Percentiles rank a stretch among this genome's conserved stretches.
These are phyloP conservation scores for Dendrocincla fuliginosa DNA, from an alignment of 2,797 vertebrate genomes.

Conservation along the genomic window DNA sequence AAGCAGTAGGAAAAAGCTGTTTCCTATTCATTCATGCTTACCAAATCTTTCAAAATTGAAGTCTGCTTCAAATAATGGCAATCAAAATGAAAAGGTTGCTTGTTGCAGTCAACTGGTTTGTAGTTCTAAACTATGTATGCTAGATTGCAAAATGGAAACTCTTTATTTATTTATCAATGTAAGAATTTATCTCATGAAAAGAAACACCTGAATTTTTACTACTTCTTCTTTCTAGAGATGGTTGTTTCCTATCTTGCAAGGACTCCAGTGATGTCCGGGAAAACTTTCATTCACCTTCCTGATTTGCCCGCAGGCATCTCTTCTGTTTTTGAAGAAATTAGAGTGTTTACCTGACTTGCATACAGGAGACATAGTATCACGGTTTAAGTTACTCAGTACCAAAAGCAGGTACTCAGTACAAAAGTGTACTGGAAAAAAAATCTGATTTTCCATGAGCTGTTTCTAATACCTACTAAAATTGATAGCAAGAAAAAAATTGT, in stretches of 20 bases:
- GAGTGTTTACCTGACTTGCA: neutral
- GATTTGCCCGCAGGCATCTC: neutral
- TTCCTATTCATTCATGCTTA: neutral
- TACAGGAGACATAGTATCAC: neutral
- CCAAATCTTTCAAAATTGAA: neutral
- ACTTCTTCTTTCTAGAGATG: neutral
- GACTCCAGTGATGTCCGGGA: neutral
- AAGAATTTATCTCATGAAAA: neutral
- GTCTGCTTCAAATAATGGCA: neutral
- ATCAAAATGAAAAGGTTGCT: neutral
- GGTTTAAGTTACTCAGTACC: neutral
- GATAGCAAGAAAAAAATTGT: constrained; percentile 73
- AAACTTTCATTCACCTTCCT: neutral
- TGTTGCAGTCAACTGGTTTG: neutral
- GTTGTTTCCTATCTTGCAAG: neutral
- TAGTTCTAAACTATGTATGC: neutral
- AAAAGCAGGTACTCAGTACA: constrained; percentile 5
- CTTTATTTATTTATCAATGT: neutral
- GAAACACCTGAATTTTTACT: neutral
- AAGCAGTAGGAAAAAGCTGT: neutral
- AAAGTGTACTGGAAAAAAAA: neutral
- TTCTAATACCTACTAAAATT: constrained; percentile 72
- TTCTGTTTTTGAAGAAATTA: neutral
- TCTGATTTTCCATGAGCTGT: constrained; percentile 31
- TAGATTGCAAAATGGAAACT: neutral